Base-by-base conservation (phyloP, 2,113 vertebrate genomes). In the Sinocyclocheilus maitianheensis region DNA sequence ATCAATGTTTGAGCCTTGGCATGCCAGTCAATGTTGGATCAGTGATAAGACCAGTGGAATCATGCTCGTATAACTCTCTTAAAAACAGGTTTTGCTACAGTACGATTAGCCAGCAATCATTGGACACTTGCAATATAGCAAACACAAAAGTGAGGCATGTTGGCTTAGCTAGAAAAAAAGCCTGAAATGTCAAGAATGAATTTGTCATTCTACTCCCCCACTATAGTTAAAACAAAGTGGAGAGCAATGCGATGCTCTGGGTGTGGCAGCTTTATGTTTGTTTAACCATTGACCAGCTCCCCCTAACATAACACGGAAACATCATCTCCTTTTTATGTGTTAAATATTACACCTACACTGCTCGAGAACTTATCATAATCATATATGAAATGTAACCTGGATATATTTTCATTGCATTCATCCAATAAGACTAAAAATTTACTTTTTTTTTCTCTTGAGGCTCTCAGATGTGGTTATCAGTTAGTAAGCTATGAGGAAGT, bases 31-130 rank as follows among this genome's bases (percentile, higher is more conserved):
- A 89, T 76, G 88, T 4, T 18, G 5, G 58, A 77, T 84, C 51
- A 85, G 30, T 24, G 84, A 86, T 80, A 87, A 84, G 67, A 81
- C 75, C 22, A 58, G 75, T 40, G 43, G 82, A 88, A 78, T 84
- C 83, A 85, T 88, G 79, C 84, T 87, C 77, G 88, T 84, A 72
- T 7, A 14, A 14, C 37, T 40, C 75, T 90, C 75, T 85, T 69
- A 77, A 46, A 77, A 85, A 84, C 67, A 67, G 71, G 30, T 43
- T 83, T 76, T 86, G 86, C 63, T 86, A 63, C 85, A 78, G 79
- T 86, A 86, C 74, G 89, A 89, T 90, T 78, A 91, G 85, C 24
- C 67, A 83, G 75, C 62, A 83, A 90, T 91, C 78, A 86, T 81
- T 90, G 77, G 37, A 43, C 69, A 87, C 74, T 74, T 75, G 30